A percentile compares a stretch with the other conserved stretches of the same genome.
These are phyloP conservation scores for Cremastinae sp. DNA, from an alignment of 2,888 invertebrate genomes.

Conservation along the genomic window DNA sequence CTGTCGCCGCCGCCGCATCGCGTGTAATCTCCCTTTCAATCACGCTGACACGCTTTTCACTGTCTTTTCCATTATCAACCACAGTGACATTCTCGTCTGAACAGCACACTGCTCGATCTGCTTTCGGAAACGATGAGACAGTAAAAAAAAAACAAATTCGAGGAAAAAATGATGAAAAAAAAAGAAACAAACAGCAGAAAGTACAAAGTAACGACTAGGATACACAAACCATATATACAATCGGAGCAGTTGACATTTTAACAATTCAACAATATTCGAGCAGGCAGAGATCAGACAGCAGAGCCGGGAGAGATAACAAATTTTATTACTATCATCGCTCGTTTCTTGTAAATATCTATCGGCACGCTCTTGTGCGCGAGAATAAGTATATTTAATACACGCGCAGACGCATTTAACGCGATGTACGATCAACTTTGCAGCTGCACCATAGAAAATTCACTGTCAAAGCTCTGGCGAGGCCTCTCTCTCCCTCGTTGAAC, in stretches of 20 bases:
- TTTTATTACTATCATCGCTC: conserved; percentile 51
- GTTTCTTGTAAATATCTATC: conserved; percentile 46
- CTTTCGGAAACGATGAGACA: conserved; percentile 1
- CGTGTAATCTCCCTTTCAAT: conserved; percentile 31
- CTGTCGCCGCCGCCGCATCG: conserved; percentile 5
- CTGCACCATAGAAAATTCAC: conserved; percentile 27
- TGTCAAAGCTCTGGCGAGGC: conserved; percentile 6
- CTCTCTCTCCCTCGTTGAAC: conserved; percentile 48
- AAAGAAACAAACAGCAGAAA: not conserved
- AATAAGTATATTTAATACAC: not conserved
- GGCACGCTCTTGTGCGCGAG: not conserved
- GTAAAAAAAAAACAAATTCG: not conserved
- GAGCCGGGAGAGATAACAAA: conserved; percentile 25
- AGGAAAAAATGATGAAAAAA: conserved; percentile 1
- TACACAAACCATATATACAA: not conserved
- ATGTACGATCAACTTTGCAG: conserved; percentile 8
- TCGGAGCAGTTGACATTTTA: conserved; percentile 46
- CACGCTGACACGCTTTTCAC: conserved; percentile 11
- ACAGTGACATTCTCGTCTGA: conserved; percentile 7
- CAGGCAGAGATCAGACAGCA: conserved; percentile 27
- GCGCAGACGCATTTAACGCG: not conserved
- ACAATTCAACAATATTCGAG: conserved; percentile 47
- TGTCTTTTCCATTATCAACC: conserved; percentile 25
- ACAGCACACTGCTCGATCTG: not conserved
- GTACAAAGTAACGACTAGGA: conserved; percentile 6